These are phyloP conservation scores for Alosa alosa DNA, from an alignment of 2,113 vertebrate genomes.

Conservation along the genomic window DNA sequence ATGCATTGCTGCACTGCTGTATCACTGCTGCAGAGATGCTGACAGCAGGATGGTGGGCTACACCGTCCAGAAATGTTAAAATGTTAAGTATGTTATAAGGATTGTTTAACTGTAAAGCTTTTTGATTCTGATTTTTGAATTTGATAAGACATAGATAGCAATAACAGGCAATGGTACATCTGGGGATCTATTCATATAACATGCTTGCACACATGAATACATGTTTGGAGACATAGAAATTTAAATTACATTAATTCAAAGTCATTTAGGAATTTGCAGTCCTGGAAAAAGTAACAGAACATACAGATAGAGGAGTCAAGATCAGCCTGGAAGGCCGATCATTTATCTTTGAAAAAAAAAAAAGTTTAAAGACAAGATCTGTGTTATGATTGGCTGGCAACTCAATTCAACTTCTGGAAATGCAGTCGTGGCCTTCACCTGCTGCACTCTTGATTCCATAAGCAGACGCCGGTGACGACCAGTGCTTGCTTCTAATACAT, in stretches of 20 bases:
- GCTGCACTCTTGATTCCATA: not conserved
- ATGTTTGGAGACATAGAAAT: not conserved
- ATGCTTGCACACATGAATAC: not conserved
- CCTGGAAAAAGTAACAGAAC: not conserved
- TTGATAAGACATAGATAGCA: not conserved
- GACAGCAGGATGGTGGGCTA: not conserved
- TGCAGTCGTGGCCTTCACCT: not conserved
- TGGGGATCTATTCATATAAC: not conserved
- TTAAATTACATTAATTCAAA: not conserved
- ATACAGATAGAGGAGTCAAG: not conserved
- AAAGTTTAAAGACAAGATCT: not conserved
- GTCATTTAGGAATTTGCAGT: not conserved
- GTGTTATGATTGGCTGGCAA: not conserved
- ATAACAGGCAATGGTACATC: not conserved
- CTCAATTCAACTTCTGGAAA: not conserved
- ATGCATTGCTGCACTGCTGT: not conserved
- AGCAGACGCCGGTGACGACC: not conserved
- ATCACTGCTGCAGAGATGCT: not conserved
- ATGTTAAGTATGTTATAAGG: not conserved
- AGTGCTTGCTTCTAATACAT: not conserved
- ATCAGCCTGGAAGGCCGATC: not conserved
- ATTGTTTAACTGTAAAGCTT: not conserved
- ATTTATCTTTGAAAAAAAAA: not conserved
- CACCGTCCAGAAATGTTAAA: not conserved
- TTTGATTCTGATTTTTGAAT: not conserved